These are phyloP conservation scores for Planococcus citri DNA, from an alignment of 1,140 invertebrate species.

Conservation along the genomic window DNA sequence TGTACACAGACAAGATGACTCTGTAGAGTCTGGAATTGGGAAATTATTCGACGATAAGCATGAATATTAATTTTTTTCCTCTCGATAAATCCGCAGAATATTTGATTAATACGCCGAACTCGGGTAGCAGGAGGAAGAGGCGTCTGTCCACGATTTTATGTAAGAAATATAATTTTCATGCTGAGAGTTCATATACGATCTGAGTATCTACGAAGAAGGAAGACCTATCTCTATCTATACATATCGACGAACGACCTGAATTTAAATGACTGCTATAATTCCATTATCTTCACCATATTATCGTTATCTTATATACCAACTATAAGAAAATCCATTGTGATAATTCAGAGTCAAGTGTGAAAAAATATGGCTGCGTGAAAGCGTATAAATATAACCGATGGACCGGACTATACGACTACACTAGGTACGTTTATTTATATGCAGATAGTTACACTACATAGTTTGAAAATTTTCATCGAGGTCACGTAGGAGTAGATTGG, in stretches of 20 bases:
- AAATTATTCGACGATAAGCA: not conserved
- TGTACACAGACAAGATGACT: not conserved
- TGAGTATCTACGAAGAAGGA: no score
- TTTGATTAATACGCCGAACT: not conserved
- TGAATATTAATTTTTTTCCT: not conserved
- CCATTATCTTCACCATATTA: conserved; percentile 16
- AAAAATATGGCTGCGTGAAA: conserved; percentile 13
- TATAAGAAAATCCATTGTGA: not conserved
- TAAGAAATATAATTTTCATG: not conserved
- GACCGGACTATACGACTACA: not conserved
- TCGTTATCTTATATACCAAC: conserved; percentile 6
- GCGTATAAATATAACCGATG: not conserved
- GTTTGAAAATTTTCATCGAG: conserved; percentile 2
- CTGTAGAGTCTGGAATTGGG: not conserved
- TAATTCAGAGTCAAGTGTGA: conserved; percentile 12
- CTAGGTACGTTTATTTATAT: not conserved
- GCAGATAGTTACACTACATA: no score
- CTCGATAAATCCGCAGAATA: not conserved
- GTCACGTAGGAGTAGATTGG: conserved; percentile 1
- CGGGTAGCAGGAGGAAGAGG: not conserved
- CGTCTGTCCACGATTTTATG: not conserved
- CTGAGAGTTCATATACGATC: no score
- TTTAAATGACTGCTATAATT: conserved; percentile 13
- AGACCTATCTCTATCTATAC: no score
- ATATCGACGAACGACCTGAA: not conserved